These are phyloP conservation scores for Oriolus oriolus DNA, from an alignment of 2,113 vertebrate species.

Conservation along the genomic window DNA sequence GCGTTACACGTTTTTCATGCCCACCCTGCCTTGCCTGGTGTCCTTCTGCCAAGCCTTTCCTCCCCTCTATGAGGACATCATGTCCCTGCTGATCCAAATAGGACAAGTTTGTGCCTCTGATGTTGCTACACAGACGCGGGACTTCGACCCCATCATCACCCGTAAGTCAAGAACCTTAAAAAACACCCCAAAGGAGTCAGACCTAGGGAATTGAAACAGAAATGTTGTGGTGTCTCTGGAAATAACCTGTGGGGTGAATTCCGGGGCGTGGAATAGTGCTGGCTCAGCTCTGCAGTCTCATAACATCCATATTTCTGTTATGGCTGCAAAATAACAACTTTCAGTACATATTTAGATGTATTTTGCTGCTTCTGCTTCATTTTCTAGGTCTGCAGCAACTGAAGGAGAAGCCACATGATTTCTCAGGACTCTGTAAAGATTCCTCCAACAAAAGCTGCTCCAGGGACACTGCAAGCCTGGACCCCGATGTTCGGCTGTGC, in stretches of 20 bases:
- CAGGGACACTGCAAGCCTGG: constrained; percentile 76
- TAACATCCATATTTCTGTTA: background rate
- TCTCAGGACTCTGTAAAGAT: constrained; percentile 69
- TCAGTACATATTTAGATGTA: background rate
- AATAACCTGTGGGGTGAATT: background rate
- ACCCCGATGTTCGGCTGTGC: constrained; percentile 92
- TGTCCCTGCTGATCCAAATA: constrained; percentile 91
- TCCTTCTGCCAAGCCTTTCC: constrained; percentile 96
- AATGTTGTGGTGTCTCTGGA: background rate
- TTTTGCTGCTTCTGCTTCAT: background rate
- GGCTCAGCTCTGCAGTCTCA: background rate
- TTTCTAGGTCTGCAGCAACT: constrained; percentile 87
- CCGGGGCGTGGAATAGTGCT: background rate
- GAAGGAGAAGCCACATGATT: constrained; percentile 83
- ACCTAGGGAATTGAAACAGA: background rate
- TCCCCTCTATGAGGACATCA: constrained; percentile 92
- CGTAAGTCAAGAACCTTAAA: constrained; percentile 72
- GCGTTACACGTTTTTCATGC: constrained; percentile 93
- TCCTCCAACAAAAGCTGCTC: constrained; percentile 71
- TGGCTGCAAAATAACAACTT: background rate
- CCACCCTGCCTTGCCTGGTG: constrained; percentile 92
- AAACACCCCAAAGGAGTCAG: background rate
- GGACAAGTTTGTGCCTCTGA: constrained; percentile 97
- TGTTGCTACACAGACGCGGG: constrained; percentile 89
- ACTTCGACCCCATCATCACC: constrained; percentile 91